Percentiles rank a stretch among this genome's conserved stretches.
phyloP scores from a whole-genome alignment of 2,888 invertebrate genomes.

The Neoaliturus tenellus region DNA sequence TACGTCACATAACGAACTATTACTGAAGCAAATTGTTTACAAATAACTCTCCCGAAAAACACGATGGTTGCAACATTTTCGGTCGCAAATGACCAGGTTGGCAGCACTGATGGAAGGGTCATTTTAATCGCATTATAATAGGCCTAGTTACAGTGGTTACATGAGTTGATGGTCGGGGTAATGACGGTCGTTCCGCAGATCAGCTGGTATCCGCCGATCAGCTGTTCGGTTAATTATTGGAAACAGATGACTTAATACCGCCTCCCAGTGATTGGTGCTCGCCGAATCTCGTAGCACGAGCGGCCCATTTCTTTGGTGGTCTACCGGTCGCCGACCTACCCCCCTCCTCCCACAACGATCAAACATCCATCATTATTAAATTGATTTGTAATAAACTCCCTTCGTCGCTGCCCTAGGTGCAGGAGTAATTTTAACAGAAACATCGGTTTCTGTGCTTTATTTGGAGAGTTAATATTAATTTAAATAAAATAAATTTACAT shows the following conservation, averaged over 20 bases:
- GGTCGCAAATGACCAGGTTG: not conserved
- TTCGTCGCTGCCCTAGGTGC: too few species aligned
- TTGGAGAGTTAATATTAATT: too few species aligned
- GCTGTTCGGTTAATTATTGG: conserved; percentile 36
- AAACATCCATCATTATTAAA: not conserved
- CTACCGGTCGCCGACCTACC: conserved; percentile 20
- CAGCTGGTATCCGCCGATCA: conserved; percentile 21
- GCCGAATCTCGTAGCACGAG: conserved; percentile 20
- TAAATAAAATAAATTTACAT: too few species aligned
- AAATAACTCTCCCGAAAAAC: not conserved
- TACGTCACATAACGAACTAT: too few species aligned
- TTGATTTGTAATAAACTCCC: not conserved
- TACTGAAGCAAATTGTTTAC: not conserved
- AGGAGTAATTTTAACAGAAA: too few species aligned
- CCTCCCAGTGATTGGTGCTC: conserved; percentile 8
- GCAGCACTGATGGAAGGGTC: not conserved
- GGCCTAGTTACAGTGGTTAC: conserved; percentile 32
- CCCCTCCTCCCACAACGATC: not conserved
- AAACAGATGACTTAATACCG: conserved; percentile 34
- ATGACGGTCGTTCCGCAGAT: not conserved
- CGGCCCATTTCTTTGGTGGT: conserved; percentile 26
- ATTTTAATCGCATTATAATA: conserved; percentile 30
- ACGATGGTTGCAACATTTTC: conserved; percentile 11
- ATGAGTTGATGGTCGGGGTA: not conserved
- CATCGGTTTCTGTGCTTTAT: too few species aligned